phyloP scores from a whole-genome alignment of 2,113 vertebrate species.

The Myxocyprinus asiaticus region DNA sequence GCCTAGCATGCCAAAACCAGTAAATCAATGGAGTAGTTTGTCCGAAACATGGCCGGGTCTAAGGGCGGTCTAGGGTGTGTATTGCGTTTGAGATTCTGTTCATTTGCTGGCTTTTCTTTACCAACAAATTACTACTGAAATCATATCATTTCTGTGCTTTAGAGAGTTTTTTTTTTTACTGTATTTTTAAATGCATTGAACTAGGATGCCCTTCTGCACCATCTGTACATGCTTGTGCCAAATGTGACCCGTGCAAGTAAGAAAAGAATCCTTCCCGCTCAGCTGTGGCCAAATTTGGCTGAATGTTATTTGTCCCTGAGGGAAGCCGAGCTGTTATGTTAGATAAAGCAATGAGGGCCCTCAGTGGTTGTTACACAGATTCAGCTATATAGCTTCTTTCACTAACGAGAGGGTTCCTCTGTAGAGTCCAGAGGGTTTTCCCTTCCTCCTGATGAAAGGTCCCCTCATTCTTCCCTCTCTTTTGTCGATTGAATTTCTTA shows the following conservation, averaged over 20 bases:
- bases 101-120: neutral
- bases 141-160: too few species aligned
- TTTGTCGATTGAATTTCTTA: neutral
- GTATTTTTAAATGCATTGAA: conserved; percentile 18
- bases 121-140: too few species aligned
- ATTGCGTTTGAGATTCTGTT: neutral
- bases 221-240: conserved; percentile 71
- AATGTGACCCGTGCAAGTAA: conserved; percentile 80
- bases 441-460: neutral
- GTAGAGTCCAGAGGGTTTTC: neutral
- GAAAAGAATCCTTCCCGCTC: conserved; percentile 75
- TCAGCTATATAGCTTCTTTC: neutral
- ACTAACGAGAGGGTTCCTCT: neutral
- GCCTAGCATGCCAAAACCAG: too few species aligned
- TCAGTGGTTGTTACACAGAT: conserved; percentile 32
- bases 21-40: neutral
- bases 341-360: conserved; percentile 65
- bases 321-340: conserved; percentile 77
- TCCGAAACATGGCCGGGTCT: neutral
- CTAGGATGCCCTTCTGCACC: neutral
- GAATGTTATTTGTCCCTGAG: conserved; percentile 73
- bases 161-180: neutral
- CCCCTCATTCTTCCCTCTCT: conserved; percentile 25
- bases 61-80: neutral
- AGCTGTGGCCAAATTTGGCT: conserved; percentile 89